Evolutionary conservation across 1,140 invertebrate genomes (phyloP).

Genomic region (Pomacea maculata): DNA sequence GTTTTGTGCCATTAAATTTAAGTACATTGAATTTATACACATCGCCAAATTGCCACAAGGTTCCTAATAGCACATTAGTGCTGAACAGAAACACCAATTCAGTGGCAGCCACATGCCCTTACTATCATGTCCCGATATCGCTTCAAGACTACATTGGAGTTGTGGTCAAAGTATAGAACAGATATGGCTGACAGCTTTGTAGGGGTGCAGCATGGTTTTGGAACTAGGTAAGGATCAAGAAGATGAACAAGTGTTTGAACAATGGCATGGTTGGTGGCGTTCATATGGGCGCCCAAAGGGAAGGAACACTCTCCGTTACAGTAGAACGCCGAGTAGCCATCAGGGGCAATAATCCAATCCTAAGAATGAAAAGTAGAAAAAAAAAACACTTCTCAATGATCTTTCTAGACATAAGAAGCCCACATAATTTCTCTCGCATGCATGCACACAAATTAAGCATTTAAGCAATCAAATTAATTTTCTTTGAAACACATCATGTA

Average conservation of each 20-base stretch:
- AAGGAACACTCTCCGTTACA: constrained; percentile 74
- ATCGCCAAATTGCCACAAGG: too few relatives aligned
- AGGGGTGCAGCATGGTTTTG: constrained; percentile 75
- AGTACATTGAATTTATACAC: too few relatives aligned
- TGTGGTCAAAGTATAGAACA: constrained; percentile 75
- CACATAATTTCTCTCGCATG: too few relatives aligned
- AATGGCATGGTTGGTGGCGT: constrained; percentile 78
- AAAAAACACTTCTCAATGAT: too few relatives aligned
- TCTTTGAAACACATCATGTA: too few relatives aligned
- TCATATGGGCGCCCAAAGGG: constrained; percentile 68
- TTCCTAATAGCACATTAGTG: too few relatives aligned
- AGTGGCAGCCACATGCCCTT: constrained; percentile 75
- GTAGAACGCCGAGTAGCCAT: constrained; percentile 74
- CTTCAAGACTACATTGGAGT: constrained; percentile 75
- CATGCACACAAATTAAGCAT: too few relatives aligned
- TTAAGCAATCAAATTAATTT: too few relatives aligned
- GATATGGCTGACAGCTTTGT: constrained; percentile 71
- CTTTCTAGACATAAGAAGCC: too few relatives aligned
- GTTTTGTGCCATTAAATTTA: too few relatives aligned
- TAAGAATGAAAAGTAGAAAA: constrained; percentile 61
- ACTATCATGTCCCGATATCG: constrained; percentile 77
- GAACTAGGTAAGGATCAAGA: constrained; percentile 71
- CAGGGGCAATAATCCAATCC: constrained; percentile 72
- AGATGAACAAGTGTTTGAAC: constrained; percentile 74
- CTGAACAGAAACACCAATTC: constrained; percentile 36